phyloP scores from a whole-genome alignment of 1,140 invertebrate species.

The Orussus abietinus region DNA sequence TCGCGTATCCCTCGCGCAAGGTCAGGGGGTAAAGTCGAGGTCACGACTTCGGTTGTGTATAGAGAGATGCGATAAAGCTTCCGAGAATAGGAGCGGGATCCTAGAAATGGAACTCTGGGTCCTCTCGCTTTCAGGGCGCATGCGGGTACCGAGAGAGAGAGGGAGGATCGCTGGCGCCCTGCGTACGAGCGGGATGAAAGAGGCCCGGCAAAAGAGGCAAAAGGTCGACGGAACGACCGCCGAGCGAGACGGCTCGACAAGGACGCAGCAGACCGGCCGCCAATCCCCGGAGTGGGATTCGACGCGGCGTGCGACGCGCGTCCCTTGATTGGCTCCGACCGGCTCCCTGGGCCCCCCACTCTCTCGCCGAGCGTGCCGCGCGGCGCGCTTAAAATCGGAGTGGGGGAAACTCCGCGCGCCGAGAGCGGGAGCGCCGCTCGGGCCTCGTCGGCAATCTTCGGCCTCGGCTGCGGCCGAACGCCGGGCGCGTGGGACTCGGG shows the following conservation, averaged over 20 bases:
- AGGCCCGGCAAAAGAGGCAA: conserved; percentile 13
- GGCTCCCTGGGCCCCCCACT: conserved; percentile 22
- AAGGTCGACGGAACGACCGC: conserved; percentile 13
- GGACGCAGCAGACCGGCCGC: conserved; percentile 18
- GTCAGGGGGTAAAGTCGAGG: no score
- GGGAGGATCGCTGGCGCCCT: conserved; percentile 7
- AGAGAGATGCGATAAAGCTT: no score
- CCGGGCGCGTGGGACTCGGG: conserved; percentile 27
- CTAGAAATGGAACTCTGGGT: no score
- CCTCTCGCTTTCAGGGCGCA: no score
- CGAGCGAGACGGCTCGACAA: conserved; percentile 5
- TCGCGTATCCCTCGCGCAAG: no score
- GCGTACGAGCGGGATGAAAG: conserved; percentile 5
- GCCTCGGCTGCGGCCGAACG: conserved; percentile 6
- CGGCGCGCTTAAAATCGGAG: conserved; percentile 17
- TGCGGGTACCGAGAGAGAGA: no score
- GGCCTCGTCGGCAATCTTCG: no score
- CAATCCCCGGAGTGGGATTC: conserved; percentile 35
- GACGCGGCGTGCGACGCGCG: conserved; percentile 41
- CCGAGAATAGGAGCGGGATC: no score
- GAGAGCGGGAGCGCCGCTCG: conserved; percentile 14
- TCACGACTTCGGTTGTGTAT: no score
- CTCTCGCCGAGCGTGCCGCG: conserved; percentile 28
- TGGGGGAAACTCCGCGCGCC: conserved; percentile 1
- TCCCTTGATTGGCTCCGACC: conserved; percentile 28